Percentiles rank a stretch among this genome's conserved stretches.
phyloP scores from a whole-genome alignment of 1,140 invertebrate genomes.

The Drosophila elegans region DNA sequence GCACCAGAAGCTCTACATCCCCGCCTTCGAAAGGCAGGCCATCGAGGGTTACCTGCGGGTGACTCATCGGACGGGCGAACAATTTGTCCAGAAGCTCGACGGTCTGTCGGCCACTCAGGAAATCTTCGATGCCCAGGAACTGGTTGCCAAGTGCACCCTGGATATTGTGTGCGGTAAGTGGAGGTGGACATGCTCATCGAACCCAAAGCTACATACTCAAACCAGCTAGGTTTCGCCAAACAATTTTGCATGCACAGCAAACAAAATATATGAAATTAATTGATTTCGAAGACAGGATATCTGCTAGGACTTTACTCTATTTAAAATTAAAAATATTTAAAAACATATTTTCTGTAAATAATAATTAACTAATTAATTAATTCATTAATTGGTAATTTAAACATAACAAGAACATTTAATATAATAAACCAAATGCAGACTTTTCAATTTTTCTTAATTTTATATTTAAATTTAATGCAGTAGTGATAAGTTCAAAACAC shows the following conservation, averaged over 20 bases:
- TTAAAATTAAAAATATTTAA: no score
- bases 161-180: conserved; percentile 87
- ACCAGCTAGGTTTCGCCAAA: background rate
- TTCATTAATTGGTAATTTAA: no score
- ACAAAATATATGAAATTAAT: background rate
- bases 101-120: conserved; percentile 42
- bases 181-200: conserved; percentile 2
- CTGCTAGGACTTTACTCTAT: no score
- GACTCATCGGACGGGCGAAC: conserved; percentile 57
- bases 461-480: no score
- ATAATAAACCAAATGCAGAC: no score
- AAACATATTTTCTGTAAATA: no score
- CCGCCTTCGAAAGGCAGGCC: conserved; percentile 80
- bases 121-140: conserved; percentile 84
- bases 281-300: background rate
- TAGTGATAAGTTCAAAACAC: no score
- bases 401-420: no score
- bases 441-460: no score
- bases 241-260: background rate
- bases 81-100: conserved; percentile 68
- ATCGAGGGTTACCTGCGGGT: conserved; percentile 78
- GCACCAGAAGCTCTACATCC: conserved; percentile 80
- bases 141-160: conserved; percentile 88
- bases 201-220: background rate
- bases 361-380: no score